These are phyloP conservation scores for Eristalis pertinax DNA, from an alignment of 2,888 invertebrate species.

Conservation along the genomic window DNA sequence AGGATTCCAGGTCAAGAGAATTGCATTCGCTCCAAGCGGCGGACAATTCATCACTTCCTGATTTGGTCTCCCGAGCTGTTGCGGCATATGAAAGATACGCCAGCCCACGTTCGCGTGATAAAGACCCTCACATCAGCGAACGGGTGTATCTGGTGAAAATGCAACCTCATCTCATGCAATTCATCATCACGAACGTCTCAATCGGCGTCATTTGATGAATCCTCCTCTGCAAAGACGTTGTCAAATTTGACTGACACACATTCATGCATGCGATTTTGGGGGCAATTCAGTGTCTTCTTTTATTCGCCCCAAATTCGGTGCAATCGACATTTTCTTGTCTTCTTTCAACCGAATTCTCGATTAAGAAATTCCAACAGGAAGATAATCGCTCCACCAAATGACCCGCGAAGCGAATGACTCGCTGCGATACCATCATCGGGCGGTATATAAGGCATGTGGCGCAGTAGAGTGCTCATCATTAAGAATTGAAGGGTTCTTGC, in stretches of 20 bases:
- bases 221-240: not conserved
- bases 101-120: not conserved
- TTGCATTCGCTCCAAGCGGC: not conserved
- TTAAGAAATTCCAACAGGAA: not conserved
- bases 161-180: not conserved
- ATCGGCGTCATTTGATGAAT: not conserved
- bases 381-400: not conserved
- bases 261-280: not conserved
- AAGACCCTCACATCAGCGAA: not conserved
- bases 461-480: not conserved
- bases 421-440: not conserved
- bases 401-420: not conserved
- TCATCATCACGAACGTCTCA: not conserved
- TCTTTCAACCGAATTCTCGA: not conserved
- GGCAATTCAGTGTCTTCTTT: not conserved
- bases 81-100: not conserved
- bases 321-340: not conserved
- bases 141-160: not conserved
- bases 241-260: not conserved
- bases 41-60: not conserved
- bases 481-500: not conserved
- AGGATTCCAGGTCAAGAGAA: not conserved
- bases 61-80: not conserved
- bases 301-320: not conserved
- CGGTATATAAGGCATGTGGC: not conserved